Percentiles rank a stretch among this genome's conserved stretches.
Evolutionary conservation across 2,797 vertebrate species (phyloP).

Genomic region (Schizopygopsis malacanthus): DNA sequence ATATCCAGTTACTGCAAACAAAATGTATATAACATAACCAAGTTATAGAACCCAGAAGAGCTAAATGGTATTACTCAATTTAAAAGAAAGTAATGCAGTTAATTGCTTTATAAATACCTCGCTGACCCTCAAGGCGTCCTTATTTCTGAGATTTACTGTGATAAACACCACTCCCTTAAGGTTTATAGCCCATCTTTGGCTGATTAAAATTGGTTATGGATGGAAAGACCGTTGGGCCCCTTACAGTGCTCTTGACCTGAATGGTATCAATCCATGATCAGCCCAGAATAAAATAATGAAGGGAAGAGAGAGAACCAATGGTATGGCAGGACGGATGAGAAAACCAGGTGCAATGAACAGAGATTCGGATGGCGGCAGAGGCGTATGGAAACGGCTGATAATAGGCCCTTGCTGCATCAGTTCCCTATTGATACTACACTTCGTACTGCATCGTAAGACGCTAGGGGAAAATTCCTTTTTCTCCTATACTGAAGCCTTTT

Average conservation of each 20-base stretch:
- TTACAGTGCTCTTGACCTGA: slow-evolving; percentile 25
- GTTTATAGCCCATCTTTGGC: slow-evolving; percentile 30
- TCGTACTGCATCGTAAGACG: too few relatives aligned
- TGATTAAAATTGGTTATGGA: slow-evolving; percentile 33
- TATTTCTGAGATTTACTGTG: slow-evolving; percentile 21
- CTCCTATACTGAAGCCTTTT: too few relatives aligned
- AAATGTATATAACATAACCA: neutral
- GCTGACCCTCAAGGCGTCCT: slow-evolving; percentile 6
- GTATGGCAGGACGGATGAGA: slow-evolving; percentile 1
- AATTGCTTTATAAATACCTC: slow-evolving; percentile 4
- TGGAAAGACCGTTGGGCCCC: slow-evolving; percentile 9
- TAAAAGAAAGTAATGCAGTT: neutral
- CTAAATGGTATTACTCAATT: neutral
- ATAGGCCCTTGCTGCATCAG: neutral
- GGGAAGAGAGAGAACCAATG: neutral
- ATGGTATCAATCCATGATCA: slow-evolving; percentile 37
- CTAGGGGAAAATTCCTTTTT: too few relatives aligned
- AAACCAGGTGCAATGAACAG: slow-evolving; percentile 20
- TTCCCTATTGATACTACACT: too few relatives aligned
- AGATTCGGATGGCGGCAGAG: neutral
- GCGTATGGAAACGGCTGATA: neutral
- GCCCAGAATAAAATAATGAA: slow-evolving; percentile 31
- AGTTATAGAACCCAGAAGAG: neutral
- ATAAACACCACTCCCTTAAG: slow-evolving; percentile 34
- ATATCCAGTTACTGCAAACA: neutral